Conservation (phyloP, 1,140 invertebrate species). For the Bursaphelenchus mucronatus region DNA sequence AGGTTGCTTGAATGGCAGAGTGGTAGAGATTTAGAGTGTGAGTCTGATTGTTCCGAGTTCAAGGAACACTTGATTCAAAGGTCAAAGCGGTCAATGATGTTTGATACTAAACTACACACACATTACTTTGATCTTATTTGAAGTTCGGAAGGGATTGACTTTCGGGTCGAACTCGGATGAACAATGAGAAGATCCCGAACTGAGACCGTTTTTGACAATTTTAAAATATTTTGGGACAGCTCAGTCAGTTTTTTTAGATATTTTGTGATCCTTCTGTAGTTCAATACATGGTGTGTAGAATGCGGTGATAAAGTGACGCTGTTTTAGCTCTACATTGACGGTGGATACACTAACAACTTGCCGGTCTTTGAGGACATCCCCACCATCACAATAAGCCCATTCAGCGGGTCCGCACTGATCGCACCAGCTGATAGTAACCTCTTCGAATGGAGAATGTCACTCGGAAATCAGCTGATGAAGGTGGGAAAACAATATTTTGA, state of each 20-base stretch:
- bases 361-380: slow-evolving; percentile 59
- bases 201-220: no score
- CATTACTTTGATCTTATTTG: no score
- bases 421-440: slow-evolving; percentile 53
- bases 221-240: no score
- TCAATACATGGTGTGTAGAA: neutral
- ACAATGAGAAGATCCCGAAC: no score
- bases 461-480: slow-evolving; percentile 46
- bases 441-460: slow-evolving; percentile 48
- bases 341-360: slow-evolving; percentile 63
- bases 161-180: no score
- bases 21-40: no score
- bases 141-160: no score
- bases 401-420: slow-evolving; percentile 51
- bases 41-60: no score
- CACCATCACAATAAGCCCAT: slow-evolving; percentile 62
- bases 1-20: no score
- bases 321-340: slow-evolving; percentile 62
- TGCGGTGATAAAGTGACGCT: neutral
- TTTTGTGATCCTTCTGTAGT: neutral
- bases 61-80: no score
- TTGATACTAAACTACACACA: no score
- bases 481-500: slow-evolving; percentile 29
- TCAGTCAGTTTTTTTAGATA: neutral
- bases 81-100: no score